Evolutionary conservation across 2,888 invertebrate species (phyloP).

Genomic region (Dynastes hyllus): DNA sequence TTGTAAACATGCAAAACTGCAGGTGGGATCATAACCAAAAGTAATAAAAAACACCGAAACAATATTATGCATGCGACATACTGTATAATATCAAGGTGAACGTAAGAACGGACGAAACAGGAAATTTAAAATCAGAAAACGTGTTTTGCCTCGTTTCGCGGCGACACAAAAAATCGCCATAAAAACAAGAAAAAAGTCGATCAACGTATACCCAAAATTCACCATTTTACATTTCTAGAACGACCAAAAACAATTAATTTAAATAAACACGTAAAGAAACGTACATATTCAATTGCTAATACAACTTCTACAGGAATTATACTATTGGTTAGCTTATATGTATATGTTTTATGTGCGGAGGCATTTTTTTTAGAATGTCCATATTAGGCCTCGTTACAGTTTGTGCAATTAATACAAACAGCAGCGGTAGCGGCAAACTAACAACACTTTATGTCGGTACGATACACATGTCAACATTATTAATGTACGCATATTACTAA

Average conservation of each 20-base stretch:
- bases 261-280: slow-evolving; percentile 27
- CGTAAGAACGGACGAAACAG: slow-evolving; percentile 16
- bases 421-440: neutral
- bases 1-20: no score
- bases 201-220: slow-evolving; percentile 10
- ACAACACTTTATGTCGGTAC: neutral
- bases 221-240: slow-evolving; percentile 28
- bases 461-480: slow-evolving; percentile 16
- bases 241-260: slow-evolving; percentile 21
- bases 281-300: slow-evolving; percentile 4
- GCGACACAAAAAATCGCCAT: slow-evolving; percentile 12
- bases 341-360: slow-evolving; percentile 3
- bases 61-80: slow-evolving; percentile 2
- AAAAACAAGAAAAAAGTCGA: slow-evolving; percentile 24
- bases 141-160: slow-evolving; percentile 31
- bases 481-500: slow-evolving; percentile 3
- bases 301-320: neutral
- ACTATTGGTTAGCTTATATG: slow-evolving; percentile 16
- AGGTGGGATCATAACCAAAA: no score
- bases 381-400: slow-evolving; percentile 42
- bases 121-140: slow-evolving; percentile 29
- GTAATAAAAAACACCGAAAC: neutral
- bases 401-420: slow-evolving; percentile 36
- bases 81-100: slow-evolving; percentile 11
- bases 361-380: slow-evolving; percentile 39